Base-by-base conservation (phyloP, 2,113 vertebrate species). In the Urocolius indicus region DNA sequence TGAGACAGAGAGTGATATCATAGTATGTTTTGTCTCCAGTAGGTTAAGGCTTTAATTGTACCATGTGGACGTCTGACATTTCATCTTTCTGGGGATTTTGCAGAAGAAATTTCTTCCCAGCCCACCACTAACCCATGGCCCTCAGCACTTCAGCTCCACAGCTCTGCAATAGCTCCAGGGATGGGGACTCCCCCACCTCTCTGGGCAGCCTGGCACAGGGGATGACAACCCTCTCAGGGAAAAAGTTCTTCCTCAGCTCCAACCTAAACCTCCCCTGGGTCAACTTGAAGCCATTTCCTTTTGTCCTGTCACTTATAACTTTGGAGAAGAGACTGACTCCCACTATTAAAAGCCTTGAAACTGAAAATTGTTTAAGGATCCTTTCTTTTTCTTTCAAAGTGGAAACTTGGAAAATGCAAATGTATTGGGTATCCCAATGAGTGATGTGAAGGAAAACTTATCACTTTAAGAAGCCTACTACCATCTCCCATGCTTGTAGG, bases 31-130 rank as follows among this genome's bases (percentile, higher is more conserved):
- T 66, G 45, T 55, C 30, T 72, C 46, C 29, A 12, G 38, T 22
- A 73, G 8, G 16, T 45, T 21, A 23, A 76, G 15, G 22, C 29
- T 74, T 73, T 80, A 38, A 43, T 57, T 52, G 18, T 32, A 11
- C 27, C 1, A 0, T 11, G 26, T 14, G 29, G 48, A 79, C 34
- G 27, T 5, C 46, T 65, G 41, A 36, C 2, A 1, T 36, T 81
- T 49, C 29, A 46, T 27, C 14, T 41, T 76, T 34, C 48, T n/a
- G 51, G 51, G 36, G n/a, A 23, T 45, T 82, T 66, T 48, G 16
- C 11, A 38, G 55, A 58, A 73, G 29, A 17, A 14, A 16, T 65
- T 73, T 58, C 49, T 49, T 9, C 38, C 38, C 9, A 41, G 38
- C 38, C 38, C 38, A 41, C 38, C 38, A 41, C 38, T 41, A 41